Conservation (phyloP, 2,888 invertebrate genomes). For the Patella caerulea region DNA sequence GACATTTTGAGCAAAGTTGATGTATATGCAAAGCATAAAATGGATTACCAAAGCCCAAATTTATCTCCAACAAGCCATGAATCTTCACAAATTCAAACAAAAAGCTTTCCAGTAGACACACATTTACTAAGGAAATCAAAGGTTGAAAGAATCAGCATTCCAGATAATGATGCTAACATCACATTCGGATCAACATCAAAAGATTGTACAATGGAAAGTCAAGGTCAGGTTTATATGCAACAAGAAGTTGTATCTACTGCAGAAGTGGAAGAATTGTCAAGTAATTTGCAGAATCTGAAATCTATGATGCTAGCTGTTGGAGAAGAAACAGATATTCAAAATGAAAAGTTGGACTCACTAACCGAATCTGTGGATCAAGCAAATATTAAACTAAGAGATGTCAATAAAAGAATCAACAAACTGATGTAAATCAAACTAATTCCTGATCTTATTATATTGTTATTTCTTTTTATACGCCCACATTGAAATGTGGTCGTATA, state of each 20-base stretch:
- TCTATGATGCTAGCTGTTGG: conserved; percentile 49
- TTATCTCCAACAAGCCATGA: background rate
- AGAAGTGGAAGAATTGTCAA: conserved; percentile 49
- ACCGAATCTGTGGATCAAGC: conserved; percentile 46
- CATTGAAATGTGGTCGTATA: too few relatives aligned
- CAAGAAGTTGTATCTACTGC: conserved; percentile 44
- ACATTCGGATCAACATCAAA: background rate
- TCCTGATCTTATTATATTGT: too few relatives aligned
- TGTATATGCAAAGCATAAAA: background rate
- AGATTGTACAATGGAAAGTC: background rate
- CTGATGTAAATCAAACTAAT: conserved; percentile 15
- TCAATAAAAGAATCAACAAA: conserved; percentile 41
- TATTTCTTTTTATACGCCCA: too few relatives aligned
- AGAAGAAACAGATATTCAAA: conserved; percentile 45
- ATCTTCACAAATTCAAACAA: background rate
- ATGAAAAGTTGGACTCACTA: conserved; percentile 48
- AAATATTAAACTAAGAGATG: conserved; percentile 39
- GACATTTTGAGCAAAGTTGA: conserved; percentile 25
- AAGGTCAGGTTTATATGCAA: conserved; percentile 13
- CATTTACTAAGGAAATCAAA: background rate
- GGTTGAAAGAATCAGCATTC: background rate
- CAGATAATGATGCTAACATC: too few relatives aligned
- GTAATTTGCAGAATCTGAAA: conserved; percentile 47
- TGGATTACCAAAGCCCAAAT: too few relatives aligned
- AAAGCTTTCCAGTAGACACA: background rate